Evolutionary conservation across 2,888 invertebrate genomes (phyloP).

Genomic region (Lepidocyrtoides sp.): DNA sequence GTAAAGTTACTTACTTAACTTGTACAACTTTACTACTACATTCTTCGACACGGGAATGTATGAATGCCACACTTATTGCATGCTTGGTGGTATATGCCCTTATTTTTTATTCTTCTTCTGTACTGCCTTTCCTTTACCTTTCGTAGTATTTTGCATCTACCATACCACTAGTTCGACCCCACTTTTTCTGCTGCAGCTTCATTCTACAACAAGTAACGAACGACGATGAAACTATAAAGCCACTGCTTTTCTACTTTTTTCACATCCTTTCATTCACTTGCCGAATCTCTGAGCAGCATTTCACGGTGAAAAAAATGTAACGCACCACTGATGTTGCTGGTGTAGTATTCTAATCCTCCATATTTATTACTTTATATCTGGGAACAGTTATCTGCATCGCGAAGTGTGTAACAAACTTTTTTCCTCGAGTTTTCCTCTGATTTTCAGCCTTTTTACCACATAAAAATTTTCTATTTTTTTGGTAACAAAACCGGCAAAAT

Average conservation of each 20-base stretch:
- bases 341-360: slow-evolving; percentile 4
- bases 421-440: slow-evolving; percentile 7
- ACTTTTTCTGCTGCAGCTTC: not conserved
- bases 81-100: slow-evolving; percentile 15
- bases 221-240: not conserved
- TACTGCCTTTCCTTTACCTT: not conserved
- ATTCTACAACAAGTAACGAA: not conserved
- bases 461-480: not conserved
- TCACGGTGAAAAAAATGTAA: not conserved
- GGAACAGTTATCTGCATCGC: slow-evolving; percentile 68
- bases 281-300: slow-evolving; percentile 37
- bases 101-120: not conserved
- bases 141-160: not conserved
- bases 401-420: slow-evolving; percentile 66
- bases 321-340: slow-evolving; percentile 38
- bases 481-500: slow-evolving; percentile 2
- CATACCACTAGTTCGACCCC: no score
- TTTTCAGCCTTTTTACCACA: slow-evolving; percentile 43
- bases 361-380: slow-evolving; percentile 45
- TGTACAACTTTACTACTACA: slow-evolving; percentile 12
- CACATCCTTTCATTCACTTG: slow-evolving; percentile 46
- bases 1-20: slow-evolving; percentile 49
- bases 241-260: slow-evolving; percentile 37
- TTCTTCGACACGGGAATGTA: slow-evolving; percentile 23
- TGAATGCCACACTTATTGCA: slow-evolving; percentile 37